Evolutionary conservation across 2,888 invertebrate genomes (phyloP).

Genomic region (Lochmaea capreae): DNA sequence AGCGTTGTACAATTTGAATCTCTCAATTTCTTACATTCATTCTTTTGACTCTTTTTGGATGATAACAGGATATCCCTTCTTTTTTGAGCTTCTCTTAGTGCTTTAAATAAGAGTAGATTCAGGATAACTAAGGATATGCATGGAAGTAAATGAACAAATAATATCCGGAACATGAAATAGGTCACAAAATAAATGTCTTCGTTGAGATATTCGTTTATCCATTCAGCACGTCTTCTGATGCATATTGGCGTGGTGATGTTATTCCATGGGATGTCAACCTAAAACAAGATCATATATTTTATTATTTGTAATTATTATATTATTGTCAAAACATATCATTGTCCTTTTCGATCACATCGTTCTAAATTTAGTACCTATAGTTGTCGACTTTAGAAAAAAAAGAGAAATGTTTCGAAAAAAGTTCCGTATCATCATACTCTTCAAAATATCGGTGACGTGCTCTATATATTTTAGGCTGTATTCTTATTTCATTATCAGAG

Average conservation of each 20-base stretch:
- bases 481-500: no score
- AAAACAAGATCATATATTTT: conserved; percentile 42
- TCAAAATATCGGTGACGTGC: no score
- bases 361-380: no score
- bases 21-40: conserved; percentile 81
- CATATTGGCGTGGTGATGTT: conserved; percentile 77
- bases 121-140: conserved; percentile 89
- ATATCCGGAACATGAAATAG: conserved; percentile 86
- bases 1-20: conserved; percentile 88
- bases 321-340: no score
- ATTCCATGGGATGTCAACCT: conserved; percentile 77
- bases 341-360: no score
- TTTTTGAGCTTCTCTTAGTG: conserved; percentile 84
- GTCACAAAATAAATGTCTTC: conserved; percentile 83
- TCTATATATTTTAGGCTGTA: no score
- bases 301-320: neutral
- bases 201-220: conserved; percentile 77
- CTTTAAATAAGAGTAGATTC: conserved; percentile 87
- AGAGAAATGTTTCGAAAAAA: no score
- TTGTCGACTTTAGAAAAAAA: no score
- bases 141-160: conserved; percentile 92
- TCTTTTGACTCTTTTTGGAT: conserved; percentile 69
- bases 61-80: conserved; percentile 61
- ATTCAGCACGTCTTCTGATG: conserved; percentile 73
- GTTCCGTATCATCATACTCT: no score